A percentile compares a stretch with the other conserved stretches of the same genome.
Evolutionary conservation across 2,888 invertebrate genomes (phyloP).

Genomic region (Habroteleia sp.): DNA sequence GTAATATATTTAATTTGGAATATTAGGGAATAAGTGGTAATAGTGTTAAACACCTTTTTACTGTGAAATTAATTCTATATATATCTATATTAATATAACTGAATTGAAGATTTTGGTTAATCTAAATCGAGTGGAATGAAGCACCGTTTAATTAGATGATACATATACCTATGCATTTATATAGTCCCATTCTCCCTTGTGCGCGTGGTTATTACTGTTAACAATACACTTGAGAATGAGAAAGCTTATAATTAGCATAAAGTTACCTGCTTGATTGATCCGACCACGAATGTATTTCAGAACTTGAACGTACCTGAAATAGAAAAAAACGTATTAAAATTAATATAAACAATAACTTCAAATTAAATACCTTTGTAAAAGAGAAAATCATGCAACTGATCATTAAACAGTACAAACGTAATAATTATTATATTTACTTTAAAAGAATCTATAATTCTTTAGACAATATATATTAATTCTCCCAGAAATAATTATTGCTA

Average conservation of each 20-base stretch:
- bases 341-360: too few species aligned
- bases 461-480: too few species aligned
- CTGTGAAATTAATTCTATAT: slow-evolving; percentile 1
- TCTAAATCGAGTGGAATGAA: slow-evolving; percentile 23
- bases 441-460: too few species aligned
- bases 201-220: slow-evolving; percentile 28
- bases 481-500: too few species aligned
- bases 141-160: slow-evolving; percentile 20
- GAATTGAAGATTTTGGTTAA: slow-evolving; percentile 2
- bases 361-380: too few species aligned
- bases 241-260: slow-evolving; percentile 29
- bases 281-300: not conserved
- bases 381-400: too few species aligned
- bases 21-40: too few species aligned
- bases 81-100: not conserved
- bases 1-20: too few species aligned
- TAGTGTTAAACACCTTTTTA: too few species aligned
- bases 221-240: slow-evolving; percentile 41
- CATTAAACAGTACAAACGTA: too few species aligned
- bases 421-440: too few species aligned
- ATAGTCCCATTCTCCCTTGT: slow-evolving; percentile 6
- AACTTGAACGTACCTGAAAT: slow-evolving; percentile 41
- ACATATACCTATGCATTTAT: slow-evolving; percentile 2
- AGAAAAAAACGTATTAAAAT: slow-evolving; percentile 3
- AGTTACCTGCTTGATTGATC: slow-evolving; percentile 28